These are phyloP conservation scores for Agapornis roseicollis DNA, from an alignment of 2,113 vertebrate genomes.

Conservation along the genomic window DNA sequence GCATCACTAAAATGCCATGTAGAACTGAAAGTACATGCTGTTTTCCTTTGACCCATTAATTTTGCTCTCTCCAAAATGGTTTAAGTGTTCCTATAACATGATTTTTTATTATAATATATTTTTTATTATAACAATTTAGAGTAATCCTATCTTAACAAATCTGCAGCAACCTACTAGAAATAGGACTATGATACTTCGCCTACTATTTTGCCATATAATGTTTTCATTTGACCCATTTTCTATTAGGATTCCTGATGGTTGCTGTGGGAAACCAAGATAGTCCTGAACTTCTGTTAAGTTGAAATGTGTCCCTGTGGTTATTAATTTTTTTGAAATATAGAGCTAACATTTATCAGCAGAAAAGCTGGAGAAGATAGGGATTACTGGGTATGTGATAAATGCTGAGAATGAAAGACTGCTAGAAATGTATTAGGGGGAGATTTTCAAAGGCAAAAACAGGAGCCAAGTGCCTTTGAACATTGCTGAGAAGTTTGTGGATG, in stretches of 20 bases:
- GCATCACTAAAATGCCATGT: background rate
- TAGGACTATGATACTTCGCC: background rate
- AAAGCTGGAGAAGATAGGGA: background rate
- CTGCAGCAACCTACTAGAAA: background rate
- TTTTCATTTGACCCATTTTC: conserved; percentile 57
- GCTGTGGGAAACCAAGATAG: conserved; percentile 29
- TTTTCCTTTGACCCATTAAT: background rate
- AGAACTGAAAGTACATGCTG: background rate
- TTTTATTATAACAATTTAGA: background rate
- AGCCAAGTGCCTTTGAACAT: background rate
- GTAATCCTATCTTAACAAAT: background rate
- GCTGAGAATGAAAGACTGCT: background rate
- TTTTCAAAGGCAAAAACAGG: conserved; percentile 20
- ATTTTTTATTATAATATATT: too few relatives aligned
- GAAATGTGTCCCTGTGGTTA: conserved; percentile 30
- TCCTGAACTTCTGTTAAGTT: conserved; percentile 26
- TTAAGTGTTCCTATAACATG: background rate
- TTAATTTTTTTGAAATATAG: conserved; percentile 21
- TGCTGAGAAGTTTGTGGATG: background rate
- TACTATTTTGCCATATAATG: background rate
- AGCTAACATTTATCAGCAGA: background rate
- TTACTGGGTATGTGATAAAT: background rate
- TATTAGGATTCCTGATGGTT: background rate
- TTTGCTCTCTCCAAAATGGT: background rate
- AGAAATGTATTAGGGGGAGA: background rate